Evolutionary conservation across 2,797 vertebrate genomes (phyloP).

Genomic region (Pelobates cultripes): DNA sequence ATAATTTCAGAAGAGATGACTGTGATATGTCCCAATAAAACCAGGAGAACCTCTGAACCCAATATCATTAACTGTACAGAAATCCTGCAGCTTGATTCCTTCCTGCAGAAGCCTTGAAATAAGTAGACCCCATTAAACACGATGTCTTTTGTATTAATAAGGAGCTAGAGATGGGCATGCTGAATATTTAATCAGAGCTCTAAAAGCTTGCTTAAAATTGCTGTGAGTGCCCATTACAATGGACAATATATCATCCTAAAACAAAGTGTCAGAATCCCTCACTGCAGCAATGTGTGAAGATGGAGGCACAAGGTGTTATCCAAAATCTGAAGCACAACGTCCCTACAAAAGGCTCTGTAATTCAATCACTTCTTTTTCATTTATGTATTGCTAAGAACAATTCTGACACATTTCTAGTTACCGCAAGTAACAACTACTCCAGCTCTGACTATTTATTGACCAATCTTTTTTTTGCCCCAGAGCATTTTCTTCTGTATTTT

Average conservation of each 20-base stretch:
- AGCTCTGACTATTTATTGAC: neutral
- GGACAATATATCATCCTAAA: conserved; percentile 52
- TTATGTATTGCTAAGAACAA: conserved; percentile 22
- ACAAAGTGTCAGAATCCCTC: conserved; percentile 50
- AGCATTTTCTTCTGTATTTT: neutral
- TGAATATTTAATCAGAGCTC: conserved; percentile 53
- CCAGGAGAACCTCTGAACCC: neutral
- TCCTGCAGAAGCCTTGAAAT: conserved; percentile 41
- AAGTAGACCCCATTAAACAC: conserved; percentile 49
- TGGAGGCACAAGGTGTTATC: conserved; percentile 14
- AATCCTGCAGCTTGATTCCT: conserved; percentile 7
- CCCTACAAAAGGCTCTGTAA: conserved; percentile 8
- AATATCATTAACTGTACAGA: conserved; percentile 5
- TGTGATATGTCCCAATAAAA: conserved; percentile 17
- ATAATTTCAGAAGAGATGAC: conserved; percentile 11
- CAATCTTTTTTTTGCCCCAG: neutral
- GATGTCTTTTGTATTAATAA: conserved; percentile 51
- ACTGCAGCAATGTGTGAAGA: conserved; percentile 36
- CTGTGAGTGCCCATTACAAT: conserved; percentile 54
- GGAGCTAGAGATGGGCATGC: conserved; percentile 39
- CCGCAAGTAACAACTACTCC: neutral
- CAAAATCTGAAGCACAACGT: neutral
- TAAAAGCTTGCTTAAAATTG: conserved; percentile 53
- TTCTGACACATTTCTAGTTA: too few species aligned
- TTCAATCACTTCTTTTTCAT: conserved; percentile 28